These are phyloP conservation scores for Tipula helvola DNA, from an alignment of 2,888 invertebrate genomes.

Conservation along the genomic window DNA sequence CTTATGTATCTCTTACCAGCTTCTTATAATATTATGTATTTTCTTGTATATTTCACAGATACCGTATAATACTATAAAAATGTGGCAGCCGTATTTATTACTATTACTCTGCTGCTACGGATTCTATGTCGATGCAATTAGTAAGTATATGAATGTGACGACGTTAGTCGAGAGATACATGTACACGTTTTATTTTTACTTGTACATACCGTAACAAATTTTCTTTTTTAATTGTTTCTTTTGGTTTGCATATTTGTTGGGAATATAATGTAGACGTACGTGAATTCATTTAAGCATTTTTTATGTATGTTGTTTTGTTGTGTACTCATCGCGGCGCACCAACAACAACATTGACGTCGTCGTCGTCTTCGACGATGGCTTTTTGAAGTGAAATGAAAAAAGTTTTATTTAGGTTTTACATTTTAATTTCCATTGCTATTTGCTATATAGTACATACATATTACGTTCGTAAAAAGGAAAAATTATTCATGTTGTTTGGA, in stretches of 20 bases:
- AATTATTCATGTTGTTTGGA: not conserved
- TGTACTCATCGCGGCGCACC: not conserved
- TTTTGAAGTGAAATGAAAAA: not conserved
- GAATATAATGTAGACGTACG: not conserved
- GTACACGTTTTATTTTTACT: not conserved
- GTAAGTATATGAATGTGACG: not conserved
- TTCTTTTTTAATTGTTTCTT: too few relatives aligned
- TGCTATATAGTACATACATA: too few relatives aligned
- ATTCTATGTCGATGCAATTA: not conserved
- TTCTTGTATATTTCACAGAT: not conserved
- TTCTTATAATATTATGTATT: not conserved
- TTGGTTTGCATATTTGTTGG: not conserved
- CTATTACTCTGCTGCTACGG: not conserved
- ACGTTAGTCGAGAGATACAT: not conserved
- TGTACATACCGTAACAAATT: too few relatives aligned
- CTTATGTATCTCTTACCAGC: not conserved
- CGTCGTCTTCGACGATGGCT: not conserved
- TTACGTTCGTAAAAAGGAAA: not conserved
- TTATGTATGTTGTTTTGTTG: not conserved
- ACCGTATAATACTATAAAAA: not conserved
- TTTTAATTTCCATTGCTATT: not conserved
- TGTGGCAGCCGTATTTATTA: conserved; percentile 4
- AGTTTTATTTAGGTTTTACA: not conserved
- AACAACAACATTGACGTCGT: not conserved
- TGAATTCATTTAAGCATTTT: not conserved